Evolutionary conservation across 2,797 vertebrate genomes (phyloP), one percentile per base, ranked within the genome.

Genomic region (Eulemur mongoz): DNA sequence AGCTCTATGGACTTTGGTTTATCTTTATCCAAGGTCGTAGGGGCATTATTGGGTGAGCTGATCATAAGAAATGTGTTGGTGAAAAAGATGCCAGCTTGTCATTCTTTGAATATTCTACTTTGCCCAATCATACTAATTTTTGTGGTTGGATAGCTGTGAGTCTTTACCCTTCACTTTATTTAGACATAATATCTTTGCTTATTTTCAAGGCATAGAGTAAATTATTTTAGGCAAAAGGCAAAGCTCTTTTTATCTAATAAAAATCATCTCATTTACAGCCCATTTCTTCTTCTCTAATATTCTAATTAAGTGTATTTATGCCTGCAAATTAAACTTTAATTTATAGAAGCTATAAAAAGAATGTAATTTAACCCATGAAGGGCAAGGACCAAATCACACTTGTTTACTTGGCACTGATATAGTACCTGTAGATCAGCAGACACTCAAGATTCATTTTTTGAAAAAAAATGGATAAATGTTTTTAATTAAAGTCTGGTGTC

Each of bases 181-280:
- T 93, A 90, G 59, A 70, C 25, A 14, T 57, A 80, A 69, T 61
- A 63, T 50, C 48, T 91, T 83, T 79, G 40, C 38, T 82, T 82
- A 43, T 89, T 93, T 96, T 86, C 7, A 91, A 92, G 67, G 65
- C 27, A 22, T 65, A n/a, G 35, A 81, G 27, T 69, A 57, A 25
- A 82, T 79, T 91, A 73, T 63, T 93, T 54, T 54, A 54, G 52
- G 18, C 52, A 54, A 54, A 54, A 54, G 18, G 52, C 7, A 54
- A 54, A 54, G 52, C 18, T 52, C 54, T 93, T 94, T 89, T 87
- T 40, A 87, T 72, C 20, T 87, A 30, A 91, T 89, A 89, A 90
- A 86, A 32, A 86, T 50, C 7, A 23, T 92, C 50, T 67, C 30
- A 50, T 54, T 94, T 84, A 61, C 7, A 70, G 38, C 63, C 5